Base-by-base conservation (phyloP, 2,888 invertebrate genomes). In the Leptopilina myrica region DNA sequence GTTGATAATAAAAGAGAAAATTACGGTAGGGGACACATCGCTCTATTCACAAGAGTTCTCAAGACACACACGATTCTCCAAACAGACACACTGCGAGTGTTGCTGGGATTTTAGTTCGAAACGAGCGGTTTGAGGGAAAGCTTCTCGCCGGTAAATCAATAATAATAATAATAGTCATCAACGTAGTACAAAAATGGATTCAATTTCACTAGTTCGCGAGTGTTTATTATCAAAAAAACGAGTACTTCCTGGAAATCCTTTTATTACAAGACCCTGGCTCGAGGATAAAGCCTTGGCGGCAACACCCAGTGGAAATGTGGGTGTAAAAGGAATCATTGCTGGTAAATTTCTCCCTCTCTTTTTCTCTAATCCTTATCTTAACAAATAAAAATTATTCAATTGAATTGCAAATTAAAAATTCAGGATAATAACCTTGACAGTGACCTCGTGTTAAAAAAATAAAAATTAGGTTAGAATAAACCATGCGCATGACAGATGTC, bases 301-400 rank as follows among this genome's bases (percentile, higher is more conserved):
- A 73, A 94, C 93, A 64, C 93, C 93, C 65, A 93, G 94, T 67
- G 87, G 87, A 67, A 89, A 87, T 79, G 94, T 95, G 84, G 97
- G 98, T 14, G 85, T 98, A 59, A 98, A 98, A 93, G 99, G 99
- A 89, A 97, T 99, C 83, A 94, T 98, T 78, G 98, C 97, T 92
- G 97, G 96, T 93, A 90, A 49, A 62, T 20, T 20, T 20, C 33
- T 33, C 33, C 5, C 33, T 8, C 8, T 15, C 5, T 15, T n/a
- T n/a, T 9, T 20, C 9, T 20, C n/a, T 15, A 62, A 62, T 20
- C 9, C 9, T 6, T 65, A n/a, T 33, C n/a, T 40, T 65, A n/a
- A 33, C n/a, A n/a, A 40, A 65, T n/a, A n/a, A 8, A 62, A 62
- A 49, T 49, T 4, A 49, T 9, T 49, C 49, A 49, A 49, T 12